These are phyloP conservation scores for Gnathonemus longibarbis DNA, from an alignment of 2,113 vertebrate genomes.

Conservation along the genomic window DNA sequence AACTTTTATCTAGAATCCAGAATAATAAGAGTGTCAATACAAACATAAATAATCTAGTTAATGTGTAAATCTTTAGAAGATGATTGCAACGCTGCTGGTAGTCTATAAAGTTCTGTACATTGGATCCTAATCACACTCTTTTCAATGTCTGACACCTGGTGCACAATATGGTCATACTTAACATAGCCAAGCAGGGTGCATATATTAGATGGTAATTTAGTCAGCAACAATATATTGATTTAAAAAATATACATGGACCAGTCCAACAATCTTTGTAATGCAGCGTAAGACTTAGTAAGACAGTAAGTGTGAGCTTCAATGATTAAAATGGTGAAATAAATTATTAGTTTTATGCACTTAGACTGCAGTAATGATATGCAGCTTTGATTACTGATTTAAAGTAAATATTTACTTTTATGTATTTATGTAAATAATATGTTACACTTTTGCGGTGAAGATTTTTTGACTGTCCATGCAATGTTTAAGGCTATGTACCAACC, in stretches of 20 bases:
- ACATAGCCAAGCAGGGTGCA: neutral
- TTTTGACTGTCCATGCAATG: constrained; percentile 10
- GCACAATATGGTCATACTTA: neutral
- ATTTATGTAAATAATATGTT: constrained; percentile 13
- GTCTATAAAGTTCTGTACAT: neutral
- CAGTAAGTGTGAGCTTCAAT: neutral
- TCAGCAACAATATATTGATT: neutral
- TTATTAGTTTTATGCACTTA: neutral
- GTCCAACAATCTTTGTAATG: constrained; percentile 1
- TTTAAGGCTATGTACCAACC: constrained; percentile 14
- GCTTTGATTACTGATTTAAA: neutral
- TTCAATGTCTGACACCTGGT: neutral
- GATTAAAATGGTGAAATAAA: neutral
- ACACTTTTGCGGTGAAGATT: neutral
- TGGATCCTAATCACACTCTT: neutral
- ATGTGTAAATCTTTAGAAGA: neutral
- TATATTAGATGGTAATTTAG: neutral
- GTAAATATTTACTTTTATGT: neutral
- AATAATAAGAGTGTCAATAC: neutral
- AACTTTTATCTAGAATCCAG: neutral
- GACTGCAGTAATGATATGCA: constrained; percentile 5
- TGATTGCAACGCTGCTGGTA: neutral
- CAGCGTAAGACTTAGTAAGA: neutral
- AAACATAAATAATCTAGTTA: neutral
- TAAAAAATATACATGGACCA: neutral